Base-by-base conservation (phyloP, 53 echinoderm and acorn worm species). In the Crossaster papposus region DNA sequence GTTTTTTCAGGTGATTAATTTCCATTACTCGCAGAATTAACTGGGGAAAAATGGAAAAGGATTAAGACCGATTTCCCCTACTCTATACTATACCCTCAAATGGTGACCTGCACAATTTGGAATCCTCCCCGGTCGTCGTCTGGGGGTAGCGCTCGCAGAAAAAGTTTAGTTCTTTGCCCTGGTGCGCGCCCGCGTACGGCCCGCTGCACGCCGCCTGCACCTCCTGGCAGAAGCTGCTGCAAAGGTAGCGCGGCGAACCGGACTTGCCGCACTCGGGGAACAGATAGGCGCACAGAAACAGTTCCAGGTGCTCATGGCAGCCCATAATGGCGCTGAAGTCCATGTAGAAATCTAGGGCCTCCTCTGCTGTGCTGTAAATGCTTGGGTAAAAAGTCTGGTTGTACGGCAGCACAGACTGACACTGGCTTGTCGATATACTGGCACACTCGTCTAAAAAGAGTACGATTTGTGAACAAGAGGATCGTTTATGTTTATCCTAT, bases 241-340 rank as follows among this genome's bases (percentile, higher is more conserved):
- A 93, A 4, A 87, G 90, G 8, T 79, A 80, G 51, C 68, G 86
- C 23, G 93, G 90, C 8, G 81, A 62, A 20, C 77, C 90, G 31
- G 54, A 54, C 76, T 86, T 90, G 1, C 64, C 65, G 79, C 93
- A 93, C 78, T 90, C 90, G 2, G 94, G 92, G 80, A 89, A 94
- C 13, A 94, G 33, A 58, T 85, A 76, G 29, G 83, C 78, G 65
- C 94, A 94, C 9, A 91, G 77, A 12, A 94, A 93, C 35, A 44
- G 64, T 58, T 79, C 37, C 31, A 78, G 22, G 51, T 91, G 53
- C 10, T 72, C 20, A 64, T 91, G 91, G 36, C 91, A 91, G 51
- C 44, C 54, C 65, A 71, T 55, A 54, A 78, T 65, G 14, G 79
- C n/a, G 9, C n/a, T 26, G 85, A 84, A 91, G 34, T 77, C 50